Base-by-base conservation (phyloP, 2,797 vertebrate genomes). In the Pangasius larnaudii region DNA sequence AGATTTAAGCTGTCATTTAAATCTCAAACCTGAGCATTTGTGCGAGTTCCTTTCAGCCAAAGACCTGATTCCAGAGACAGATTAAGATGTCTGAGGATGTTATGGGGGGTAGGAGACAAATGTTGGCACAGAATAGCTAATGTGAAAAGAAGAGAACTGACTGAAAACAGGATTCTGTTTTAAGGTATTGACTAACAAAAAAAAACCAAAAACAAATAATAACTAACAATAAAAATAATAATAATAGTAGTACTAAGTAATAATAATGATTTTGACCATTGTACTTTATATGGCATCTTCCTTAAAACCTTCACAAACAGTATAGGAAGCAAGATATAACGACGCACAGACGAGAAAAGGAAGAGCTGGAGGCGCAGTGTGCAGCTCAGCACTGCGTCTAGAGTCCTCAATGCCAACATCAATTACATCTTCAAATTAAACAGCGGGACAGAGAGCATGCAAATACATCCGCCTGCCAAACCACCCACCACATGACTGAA, bases 381-480 rank as follows among this genome's bases (percentile, higher is more conserved):
- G 78, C 33, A 74, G 67, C 78, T 80, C 77, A 82, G 84, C 77
- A 83, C 79, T 74, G 85, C 49, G 56, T 88, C 88, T 83, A 72
- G 58, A 86, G 89, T 58, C 67, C 88, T 85, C 53, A 85, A 85
- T 87, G 85, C 86, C 88, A 85, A 89, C 75, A 91, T 92, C 92
- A 92, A 95, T 95, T 94, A 94, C 93, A 92, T 92, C 88, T 88
- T 87, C 92, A 93, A 95, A 95, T 95, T 94, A 95, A 92, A 94
- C 90, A 91, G 91, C 59, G 39, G 94, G 92, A 90, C 93, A 91
- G 89, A 94, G 93, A 91, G 92, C 91, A 92, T 85, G 89, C 92
- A 92, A 94, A 94, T 91, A 90, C 77, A 18, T 88, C 84, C 81
- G 72, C 84, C 84, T 89, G 88, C 90, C 90, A 86, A 90, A 85